These are phyloP conservation scores for Pica pica DNA, from an alignment of 2,113 vertebrate species.

Conservation along the genomic window DNA sequence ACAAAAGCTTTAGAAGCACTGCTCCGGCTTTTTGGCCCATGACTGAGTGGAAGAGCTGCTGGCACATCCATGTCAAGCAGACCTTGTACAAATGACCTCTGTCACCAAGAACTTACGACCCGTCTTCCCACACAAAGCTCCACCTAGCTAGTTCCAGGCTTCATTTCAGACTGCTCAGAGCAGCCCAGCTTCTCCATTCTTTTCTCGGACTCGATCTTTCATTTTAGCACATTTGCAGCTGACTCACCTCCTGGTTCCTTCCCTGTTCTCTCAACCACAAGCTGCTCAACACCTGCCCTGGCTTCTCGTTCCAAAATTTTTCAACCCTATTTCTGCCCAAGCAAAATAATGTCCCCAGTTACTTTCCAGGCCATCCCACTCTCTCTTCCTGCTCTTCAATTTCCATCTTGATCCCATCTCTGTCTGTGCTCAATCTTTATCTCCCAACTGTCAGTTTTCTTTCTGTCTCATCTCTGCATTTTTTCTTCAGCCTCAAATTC, in stretches of 20 bases:
- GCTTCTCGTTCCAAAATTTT: not conserved
- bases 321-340: not conserved
- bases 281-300: not conserved
- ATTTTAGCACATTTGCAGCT: not conserved
- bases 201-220: not conserved
- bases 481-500: not conserved
- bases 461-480: not conserved
- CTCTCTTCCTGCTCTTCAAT: not conserved
- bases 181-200: not conserved
- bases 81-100: not conserved
- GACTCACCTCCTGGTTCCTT: not conserved
- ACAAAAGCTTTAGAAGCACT: not conserved
- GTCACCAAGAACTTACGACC: not conserved
- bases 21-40: not conserved
- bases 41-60: not conserved
- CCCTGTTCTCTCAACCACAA: not conserved
- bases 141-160: not conserved
- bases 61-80: not conserved
- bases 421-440: slow-evolving; percentile 16
- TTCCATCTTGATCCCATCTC: not conserved
- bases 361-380: not conserved
- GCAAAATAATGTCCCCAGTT: not conserved
- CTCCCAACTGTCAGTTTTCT: not conserved
- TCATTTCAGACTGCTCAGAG: not conserved
- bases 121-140: not conserved